Evolutionary conservation across 2,113 vertebrate species (phyloP).

Genomic region (Otus sunia): DNA sequence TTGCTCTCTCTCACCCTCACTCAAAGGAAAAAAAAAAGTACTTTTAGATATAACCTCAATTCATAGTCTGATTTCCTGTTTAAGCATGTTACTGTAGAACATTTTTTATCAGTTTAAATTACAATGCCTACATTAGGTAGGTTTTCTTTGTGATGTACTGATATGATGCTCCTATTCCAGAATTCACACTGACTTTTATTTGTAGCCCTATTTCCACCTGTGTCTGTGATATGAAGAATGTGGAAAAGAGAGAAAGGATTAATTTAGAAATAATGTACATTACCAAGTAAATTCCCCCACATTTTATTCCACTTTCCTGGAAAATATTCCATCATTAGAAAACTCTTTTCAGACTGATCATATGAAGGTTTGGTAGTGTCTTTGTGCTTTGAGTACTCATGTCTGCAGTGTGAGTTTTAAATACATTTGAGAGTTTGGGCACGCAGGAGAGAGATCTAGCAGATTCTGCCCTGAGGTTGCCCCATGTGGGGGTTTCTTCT

Average conservation of each 20-base stretch:
- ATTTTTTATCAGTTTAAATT: background rate
- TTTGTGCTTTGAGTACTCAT: background rate
- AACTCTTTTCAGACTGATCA: background rate
- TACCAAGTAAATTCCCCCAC: background rate
- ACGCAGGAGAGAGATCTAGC: background rate
- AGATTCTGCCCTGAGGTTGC: background rate
- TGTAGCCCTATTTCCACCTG: background rate
- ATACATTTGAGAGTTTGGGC: background rate
- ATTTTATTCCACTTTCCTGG: background rate
- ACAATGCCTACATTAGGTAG: background rate
- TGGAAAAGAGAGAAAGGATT: background rate
- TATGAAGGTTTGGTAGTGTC: background rate
- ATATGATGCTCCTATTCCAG: background rate
- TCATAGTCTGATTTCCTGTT: background rate
- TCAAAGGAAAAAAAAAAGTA: background rate
- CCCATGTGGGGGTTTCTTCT: background rate
- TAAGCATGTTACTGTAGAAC: background rate
- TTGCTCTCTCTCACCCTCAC: background rate
- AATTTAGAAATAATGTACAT: background rate
- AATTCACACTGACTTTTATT: background rate
- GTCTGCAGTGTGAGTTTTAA: background rate
- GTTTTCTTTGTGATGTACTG: background rate
- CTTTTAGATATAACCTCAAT: background rate
- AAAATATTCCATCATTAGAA: background rate
- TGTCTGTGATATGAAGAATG: background rate